phyloP scores from a whole-genome alignment of 2,113 vertebrate genomes.

The Notiomystis cincta region DNA sequence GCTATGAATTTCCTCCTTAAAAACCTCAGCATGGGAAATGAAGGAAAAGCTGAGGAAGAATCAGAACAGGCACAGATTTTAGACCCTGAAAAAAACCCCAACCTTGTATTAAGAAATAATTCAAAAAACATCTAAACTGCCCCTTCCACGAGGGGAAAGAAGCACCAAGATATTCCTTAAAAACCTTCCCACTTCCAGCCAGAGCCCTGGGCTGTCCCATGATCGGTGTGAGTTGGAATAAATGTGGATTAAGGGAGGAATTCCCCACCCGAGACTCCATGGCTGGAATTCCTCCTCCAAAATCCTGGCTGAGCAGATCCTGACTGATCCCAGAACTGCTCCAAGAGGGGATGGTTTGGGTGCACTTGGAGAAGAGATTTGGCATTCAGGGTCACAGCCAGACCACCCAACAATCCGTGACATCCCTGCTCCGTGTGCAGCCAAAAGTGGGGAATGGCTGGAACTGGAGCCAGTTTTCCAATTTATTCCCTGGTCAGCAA shows the following conservation, averaged over 20 bases:
- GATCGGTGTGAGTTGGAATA: rapidly evolving
- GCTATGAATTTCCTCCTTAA: background rate
- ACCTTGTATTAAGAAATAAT: background rate
- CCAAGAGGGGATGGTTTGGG: rapidly evolving
- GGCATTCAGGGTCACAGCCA: background rate
- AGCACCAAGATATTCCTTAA: background rate
- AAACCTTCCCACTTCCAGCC: background rate
- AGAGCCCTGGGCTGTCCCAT: background rate
- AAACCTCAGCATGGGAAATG: background rate
- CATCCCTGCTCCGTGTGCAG: background rate
- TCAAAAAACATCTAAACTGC: background rate
- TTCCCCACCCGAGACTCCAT: rapidly evolving
- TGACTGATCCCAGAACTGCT: background rate
- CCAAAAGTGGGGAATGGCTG: background rate
- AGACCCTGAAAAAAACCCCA: background rate
- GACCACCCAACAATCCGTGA: rapidly evolving
- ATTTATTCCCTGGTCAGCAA: background rate
- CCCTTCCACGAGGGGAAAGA: background rate
- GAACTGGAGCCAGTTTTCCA: background rate
- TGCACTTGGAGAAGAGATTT: background rate
- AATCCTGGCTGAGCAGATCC: background rate
- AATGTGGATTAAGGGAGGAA: background rate
- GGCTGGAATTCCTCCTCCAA: background rate
- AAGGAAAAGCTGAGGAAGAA: background rate
- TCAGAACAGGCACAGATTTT: background rate